Base-by-base conservation (phyloP, 2,888 invertebrate genomes). In the Galerucella pusilla region DNA sequence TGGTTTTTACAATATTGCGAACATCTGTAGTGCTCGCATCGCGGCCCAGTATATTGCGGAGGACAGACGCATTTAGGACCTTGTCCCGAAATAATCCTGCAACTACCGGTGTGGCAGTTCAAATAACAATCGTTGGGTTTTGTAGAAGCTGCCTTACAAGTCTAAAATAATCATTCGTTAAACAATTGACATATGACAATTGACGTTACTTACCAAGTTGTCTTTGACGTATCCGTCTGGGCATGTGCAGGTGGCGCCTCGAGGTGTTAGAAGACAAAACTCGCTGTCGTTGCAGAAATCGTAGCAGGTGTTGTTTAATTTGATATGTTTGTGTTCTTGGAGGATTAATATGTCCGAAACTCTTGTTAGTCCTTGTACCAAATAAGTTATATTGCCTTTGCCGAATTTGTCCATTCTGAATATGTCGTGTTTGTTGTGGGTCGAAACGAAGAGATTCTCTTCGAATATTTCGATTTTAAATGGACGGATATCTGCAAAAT, bases 381-480 rank as follows among this genome's bases (percentile, higher is more conserved):
- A 87, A 81, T 90, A 90, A 2, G 89, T 90, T 57, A 89, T 86
- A 79, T 90, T 90, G 46, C 90, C 90, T 68, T 87, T 87, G 16
- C 92, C 92, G 85, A 93, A 94, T 85, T 94, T 94, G 83, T 92
- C 90, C 86, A 93, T 87, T 80, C 90, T 89, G 59, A 92, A 87
- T 63, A 94, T 90, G 77, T 90, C 90, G 83, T 93, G 91, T 68
- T 90, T 89, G 57, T 89, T 90, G 82, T 91, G 92, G 3, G 93
- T 90, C 57, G 92, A 91, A 35, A 94, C 89, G 84, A 92, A 94
- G 12, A 94, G 84, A 75, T 88, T 89, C 83, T 94, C 93, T 85
- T 94, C 94, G 84, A 94, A 94, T 0, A 94, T 90, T 82, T 94
- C 94, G 49, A 95, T 87, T 85, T 92, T 92, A 84, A 90, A 91